These are phyloP conservation scores for Pipra filicauda DNA, from an alignment of 2,113 vertebrate species.

Conservation along the genomic window DNA sequence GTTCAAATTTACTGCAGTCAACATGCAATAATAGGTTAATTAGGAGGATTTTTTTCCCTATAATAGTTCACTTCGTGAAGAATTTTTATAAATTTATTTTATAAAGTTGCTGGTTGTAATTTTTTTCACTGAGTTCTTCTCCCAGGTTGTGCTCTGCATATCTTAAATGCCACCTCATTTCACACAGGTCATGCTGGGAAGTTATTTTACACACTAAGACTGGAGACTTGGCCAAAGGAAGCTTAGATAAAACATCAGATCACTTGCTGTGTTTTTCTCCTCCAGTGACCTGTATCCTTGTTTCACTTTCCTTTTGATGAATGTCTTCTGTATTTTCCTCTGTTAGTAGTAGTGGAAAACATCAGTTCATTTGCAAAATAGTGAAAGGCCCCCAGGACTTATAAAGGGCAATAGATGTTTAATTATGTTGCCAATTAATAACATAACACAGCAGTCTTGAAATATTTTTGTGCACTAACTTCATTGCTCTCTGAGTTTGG, in stretches of 20 bases:
- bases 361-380: neutral
- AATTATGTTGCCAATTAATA: neutral
- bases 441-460: neutral
- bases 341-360: neutral
- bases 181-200: neutral
- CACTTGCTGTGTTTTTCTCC: neutral
- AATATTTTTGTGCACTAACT: fast-evolving
- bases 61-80: neutral
- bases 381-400: neutral
- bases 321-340: neutral
- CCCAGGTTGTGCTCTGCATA: fast-evolving
- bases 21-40: fast-evolving
- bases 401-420: neutral
- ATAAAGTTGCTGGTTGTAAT: neutral
- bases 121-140: neutral
- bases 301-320: neutral
- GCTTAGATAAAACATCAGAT: neutral
- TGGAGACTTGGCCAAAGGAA: neutral
- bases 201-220: neutral
- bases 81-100: neutral
- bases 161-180: neutral
- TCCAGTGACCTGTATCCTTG: neutral
- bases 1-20: neutral
- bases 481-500: neutral
- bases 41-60: fast-evolving